A percentile compares a stretch with the other conserved stretches of the same genome.
These are phyloP conservation scores for Cynopterus brachyotis DNA, from an alignment of 2,113 vertebrate genomes.

Conservation along the genomic window DNA sequence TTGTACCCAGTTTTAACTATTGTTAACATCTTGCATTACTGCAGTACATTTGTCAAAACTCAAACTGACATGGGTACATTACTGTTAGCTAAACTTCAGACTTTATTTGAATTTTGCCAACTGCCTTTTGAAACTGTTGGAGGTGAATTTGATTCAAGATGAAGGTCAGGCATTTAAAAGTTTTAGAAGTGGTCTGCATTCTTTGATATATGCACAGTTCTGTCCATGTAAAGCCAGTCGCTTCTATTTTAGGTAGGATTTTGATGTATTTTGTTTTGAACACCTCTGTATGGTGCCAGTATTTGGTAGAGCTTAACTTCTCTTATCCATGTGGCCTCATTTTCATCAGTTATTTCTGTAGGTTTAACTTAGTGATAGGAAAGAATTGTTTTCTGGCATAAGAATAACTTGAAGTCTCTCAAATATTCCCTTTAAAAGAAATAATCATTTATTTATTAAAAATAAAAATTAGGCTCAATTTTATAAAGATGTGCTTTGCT, in stretches of 20 bases:
- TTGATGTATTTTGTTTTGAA: constrained; percentile 57
- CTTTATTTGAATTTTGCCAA: constrained; percentile 6
- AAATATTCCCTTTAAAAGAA: constrained; percentile 12
- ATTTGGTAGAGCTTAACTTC: not conserved
- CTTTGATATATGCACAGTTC: constrained; percentile 15
- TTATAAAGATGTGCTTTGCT: not conserved
- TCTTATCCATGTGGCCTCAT: not conserved
- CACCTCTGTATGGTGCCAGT: not conserved
- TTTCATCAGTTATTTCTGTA: constrained; percentile 2
- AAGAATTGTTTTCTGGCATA: constrained; percentile 19
- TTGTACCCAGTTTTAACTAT: not conserved
- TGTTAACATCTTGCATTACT: not conserved
- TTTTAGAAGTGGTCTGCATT: not conserved
- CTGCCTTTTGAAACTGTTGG: constrained; percentile 44
- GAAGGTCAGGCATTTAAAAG: constrained; percentile 24
- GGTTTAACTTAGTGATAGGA: not conserved
- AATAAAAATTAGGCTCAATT: not conserved
- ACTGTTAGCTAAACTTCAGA: not conserved
- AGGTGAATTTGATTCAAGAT: not conserved
- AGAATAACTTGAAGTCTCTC: not conserved
- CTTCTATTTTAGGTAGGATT: constrained; percentile 49
- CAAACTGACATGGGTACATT: not conserved
- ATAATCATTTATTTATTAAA: not conserved
- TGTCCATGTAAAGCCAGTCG: not conserved
- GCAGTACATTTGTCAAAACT: not conserved